Evolutionary conservation across 2,888 invertebrate species (phyloP), one percentile per base, ranked within the genome.

Genomic region (Yponomeuta sedellus): DNA sequence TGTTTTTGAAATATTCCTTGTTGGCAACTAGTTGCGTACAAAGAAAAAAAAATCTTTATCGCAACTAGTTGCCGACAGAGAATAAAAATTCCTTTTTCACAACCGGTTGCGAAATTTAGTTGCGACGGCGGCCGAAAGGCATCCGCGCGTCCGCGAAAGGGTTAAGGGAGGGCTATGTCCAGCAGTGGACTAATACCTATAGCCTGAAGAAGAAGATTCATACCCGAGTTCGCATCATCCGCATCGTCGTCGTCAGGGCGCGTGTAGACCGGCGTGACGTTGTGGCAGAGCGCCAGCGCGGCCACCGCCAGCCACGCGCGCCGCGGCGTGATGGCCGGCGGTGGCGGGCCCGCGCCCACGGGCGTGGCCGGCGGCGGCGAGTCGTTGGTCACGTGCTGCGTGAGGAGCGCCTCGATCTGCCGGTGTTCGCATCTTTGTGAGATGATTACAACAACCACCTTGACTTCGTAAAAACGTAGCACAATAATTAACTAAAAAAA

Each of bases 201-300:
- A n/a, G n/a, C n/a, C n/a, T n/a, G n/a, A n/a, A n/a, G n/a, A n/a
- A n/a, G n/a, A 8, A 28, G 57, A 10, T n/a, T 11, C 19, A 2
- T 10, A 58, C 59, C n/a, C 34, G 10, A 68, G 85, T 87, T 86
- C 1, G 88, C 89, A 40, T 85, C 83, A 1, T 79, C 77, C 67
- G 88, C 90, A 22, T 89, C 88, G 0, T 72, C 76, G 1, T 69
- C 67, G 12, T 65, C 67, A 3, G 69, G 74, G 5, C 78, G 66
- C 20, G 99, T 99, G 77, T 96, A 97, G 2, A 98, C 97, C 0
- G 99, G 99, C 0, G 99, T 99, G 11, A 99, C 99, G 85, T 99
- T 99, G 82, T 99, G 99, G 82, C 99, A 99, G 56, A 99, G 90
- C 0, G 99, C 98, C 65, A 99, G 91, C 0, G 99, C 99, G 74